Conservation (phyloP, 2,113 vertebrate species). For the Pogona vitticeps region DNA sequence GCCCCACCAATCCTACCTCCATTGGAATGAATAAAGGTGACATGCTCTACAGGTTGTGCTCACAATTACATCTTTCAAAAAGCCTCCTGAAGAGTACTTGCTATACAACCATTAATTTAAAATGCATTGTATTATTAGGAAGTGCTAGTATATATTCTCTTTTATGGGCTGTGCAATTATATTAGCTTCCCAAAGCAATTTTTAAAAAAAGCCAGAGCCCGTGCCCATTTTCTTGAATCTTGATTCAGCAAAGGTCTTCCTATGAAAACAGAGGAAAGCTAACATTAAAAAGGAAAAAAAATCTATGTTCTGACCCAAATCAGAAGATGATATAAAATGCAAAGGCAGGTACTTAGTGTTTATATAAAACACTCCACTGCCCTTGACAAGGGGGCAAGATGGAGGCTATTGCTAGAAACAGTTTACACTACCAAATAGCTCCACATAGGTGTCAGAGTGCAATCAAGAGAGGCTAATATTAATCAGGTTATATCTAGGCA, state of each 20-base stretch:
- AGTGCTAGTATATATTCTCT: conserved; percentile 32
- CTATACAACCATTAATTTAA: not conserved
- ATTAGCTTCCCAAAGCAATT: not conserved
- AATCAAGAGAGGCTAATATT: not conserved
- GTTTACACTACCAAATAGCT: not conserved
- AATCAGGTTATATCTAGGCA: not conserved
- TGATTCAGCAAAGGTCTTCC: not conserved
- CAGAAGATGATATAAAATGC: not conserved
- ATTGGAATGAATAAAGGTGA: not conserved
- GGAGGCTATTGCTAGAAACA: not conserved
- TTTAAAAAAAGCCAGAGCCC: not conserved
- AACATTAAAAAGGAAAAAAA: not conserved
- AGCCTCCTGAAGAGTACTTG: not conserved
- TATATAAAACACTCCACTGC: not conserved
- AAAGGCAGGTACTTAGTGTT: not conserved
- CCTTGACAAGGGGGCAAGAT: not conserved
- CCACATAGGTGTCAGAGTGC: not conserved
- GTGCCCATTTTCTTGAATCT: not conserved
- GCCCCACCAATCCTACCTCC: not conserved
- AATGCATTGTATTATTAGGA: conserved; percentile 22
- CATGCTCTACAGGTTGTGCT: not conserved
- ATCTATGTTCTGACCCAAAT: not conserved
- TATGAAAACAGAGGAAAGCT: not conserved
- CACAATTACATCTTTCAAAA: not conserved
- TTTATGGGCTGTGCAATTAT: not conserved